Conservation (phyloP, 2,888 invertebrate genomes). For the Artemia sp. region DNA sequence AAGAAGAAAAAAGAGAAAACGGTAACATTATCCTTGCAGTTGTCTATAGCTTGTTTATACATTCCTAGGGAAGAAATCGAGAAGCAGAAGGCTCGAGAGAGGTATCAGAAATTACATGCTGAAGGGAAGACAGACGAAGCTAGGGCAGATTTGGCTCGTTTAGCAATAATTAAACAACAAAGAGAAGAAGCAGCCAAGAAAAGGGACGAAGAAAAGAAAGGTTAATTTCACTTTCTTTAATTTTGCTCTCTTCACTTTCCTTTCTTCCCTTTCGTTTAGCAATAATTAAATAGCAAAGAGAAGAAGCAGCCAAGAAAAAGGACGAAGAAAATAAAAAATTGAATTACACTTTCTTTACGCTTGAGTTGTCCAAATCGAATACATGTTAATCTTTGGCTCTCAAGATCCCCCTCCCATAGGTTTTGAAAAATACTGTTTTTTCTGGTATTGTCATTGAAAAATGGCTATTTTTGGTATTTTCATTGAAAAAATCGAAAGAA, state of each 20-base stretch:
- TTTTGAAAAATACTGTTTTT: too few species aligned
- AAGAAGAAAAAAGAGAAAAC: too few species aligned
- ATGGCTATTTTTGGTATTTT: too few species aligned
- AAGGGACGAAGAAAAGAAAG: constrained; percentile 64
- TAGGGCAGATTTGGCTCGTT: constrained; percentile 73
- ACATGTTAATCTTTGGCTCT: too few species aligned
- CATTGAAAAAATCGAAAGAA: too few species aligned
- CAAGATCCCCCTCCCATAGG: too few species aligned
- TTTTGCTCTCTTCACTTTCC: background rate
- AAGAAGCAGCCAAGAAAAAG: constrained; percentile 78
- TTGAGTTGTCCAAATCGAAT: too few species aligned
- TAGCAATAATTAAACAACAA: constrained; percentile 85
- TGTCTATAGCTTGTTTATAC: background rate
- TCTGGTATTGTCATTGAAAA: too few species aligned
- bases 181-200: constrained; percentile 85
- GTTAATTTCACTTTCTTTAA: constrained; percentile 32
- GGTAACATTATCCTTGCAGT: too few species aligned
- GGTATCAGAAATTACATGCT: constrained; percentile 80
- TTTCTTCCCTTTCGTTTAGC: constrained; percentile 45
- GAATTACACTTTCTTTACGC: too few species aligned
- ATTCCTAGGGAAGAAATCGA: constrained; percentile 65
- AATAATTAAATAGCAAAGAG: constrained; percentile 80
- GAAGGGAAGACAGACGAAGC: constrained; percentile 93
- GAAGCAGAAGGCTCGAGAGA: constrained; percentile 67
- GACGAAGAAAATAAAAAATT: constrained; percentile 49